A percentile compares a stretch with the other conserved stretches of the same genome.
phyloP scores from a whole-genome alignment of 2,888 invertebrate species.

The Siphlonurus alternatus region DNA sequence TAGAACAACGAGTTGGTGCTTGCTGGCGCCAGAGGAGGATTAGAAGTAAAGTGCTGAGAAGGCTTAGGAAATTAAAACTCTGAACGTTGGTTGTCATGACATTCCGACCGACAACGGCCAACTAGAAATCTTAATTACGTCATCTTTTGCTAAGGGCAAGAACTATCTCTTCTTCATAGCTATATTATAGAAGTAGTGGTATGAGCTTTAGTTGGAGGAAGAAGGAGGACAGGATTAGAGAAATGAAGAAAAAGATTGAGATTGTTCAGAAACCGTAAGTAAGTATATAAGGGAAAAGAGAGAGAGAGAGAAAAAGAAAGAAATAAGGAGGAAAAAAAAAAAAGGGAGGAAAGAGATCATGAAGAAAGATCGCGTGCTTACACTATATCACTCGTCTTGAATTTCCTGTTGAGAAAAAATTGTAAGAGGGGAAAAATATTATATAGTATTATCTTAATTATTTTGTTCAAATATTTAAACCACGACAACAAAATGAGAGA shows the following conservation, averaged over 20 bases:
- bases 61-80: slow-evolving; percentile 1
- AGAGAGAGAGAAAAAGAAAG: background rate
- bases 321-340: background rate
- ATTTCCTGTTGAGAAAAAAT: background rate
- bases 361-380: background rate
- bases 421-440: background rate
- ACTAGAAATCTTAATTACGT: background rate
- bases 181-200: too few relatives aligned
- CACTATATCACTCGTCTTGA: background rate
- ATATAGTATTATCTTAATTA: background rate
- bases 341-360: background rate
- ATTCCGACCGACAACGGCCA: background rate
- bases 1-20: background rate
- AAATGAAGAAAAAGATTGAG: slow-evolving; percentile 4
- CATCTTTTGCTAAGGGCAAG: background rate
- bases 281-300: background rate
- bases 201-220: background rate
- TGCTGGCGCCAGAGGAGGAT: background rate
- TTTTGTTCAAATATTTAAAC: background rate
- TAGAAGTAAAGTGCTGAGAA: slow-evolving; percentile 1
- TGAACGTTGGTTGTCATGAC: background rate
- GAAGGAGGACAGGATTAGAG: background rate
- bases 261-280: background rate
- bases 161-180: background rate
- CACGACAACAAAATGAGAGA: background rate